Evolutionary conservation across 2,113 vertebrate species (phyloP).

Genomic region (Erythrolamprus reginae): DNA sequence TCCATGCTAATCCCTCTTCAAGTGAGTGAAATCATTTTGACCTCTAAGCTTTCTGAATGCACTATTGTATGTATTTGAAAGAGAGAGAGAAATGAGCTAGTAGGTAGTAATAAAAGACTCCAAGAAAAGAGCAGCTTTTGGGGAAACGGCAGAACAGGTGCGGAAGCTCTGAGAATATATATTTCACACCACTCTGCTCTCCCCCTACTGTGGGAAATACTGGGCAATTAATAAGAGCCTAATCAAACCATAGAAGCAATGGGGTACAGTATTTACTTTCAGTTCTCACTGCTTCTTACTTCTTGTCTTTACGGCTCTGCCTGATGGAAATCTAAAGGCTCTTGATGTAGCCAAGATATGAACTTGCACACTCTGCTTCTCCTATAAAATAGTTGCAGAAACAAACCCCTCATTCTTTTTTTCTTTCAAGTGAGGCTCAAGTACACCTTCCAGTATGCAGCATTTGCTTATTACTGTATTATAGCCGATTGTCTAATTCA

Average conservation of each 20-base stretch:
- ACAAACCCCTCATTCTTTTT: neutral
- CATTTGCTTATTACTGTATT: neutral
- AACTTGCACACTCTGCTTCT: neutral
- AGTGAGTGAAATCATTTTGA: neutral
- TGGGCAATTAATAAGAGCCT: neutral
- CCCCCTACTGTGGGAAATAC: neutral
- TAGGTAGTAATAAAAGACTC: neutral
- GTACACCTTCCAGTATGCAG: too few species aligned
- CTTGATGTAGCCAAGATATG: neutral
- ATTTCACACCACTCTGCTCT: neutral
- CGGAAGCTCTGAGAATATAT: neutral
- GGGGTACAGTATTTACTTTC: neutral
- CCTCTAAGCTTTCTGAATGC: neutral
- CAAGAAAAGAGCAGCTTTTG: neutral
- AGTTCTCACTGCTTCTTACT: neutral
- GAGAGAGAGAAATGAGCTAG: neutral
- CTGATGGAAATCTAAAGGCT: neutral
- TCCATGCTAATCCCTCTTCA: neutral
- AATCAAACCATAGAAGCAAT: neutral
- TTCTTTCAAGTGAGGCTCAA: neutral
- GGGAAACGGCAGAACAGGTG: too few species aligned
- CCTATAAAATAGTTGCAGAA: neutral
- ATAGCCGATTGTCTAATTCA: neutral
- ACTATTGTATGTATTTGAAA: neutral
- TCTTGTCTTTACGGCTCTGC: neutral